Base-by-base conservation (phyloP, 1,140 invertebrate genomes). In the Zaprionus inermis region DNA sequence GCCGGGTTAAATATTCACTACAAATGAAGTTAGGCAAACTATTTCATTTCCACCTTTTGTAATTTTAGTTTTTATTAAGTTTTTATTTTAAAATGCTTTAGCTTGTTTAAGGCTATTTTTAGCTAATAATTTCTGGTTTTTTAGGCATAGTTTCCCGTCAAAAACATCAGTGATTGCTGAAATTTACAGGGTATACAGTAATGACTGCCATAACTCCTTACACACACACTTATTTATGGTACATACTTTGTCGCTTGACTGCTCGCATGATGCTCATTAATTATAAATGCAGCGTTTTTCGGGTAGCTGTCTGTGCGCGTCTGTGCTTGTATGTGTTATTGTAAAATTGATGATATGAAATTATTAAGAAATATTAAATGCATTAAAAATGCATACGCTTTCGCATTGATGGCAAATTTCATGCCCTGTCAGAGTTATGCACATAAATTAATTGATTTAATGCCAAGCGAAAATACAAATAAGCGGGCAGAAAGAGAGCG, bases 361-460 rank as follows among this genome's bases (percentile, higher is more conserved):
- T 46, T 44, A 41, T 59, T 36, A 60, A 72, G 41, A 68, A n/a
- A 54, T 61, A 71, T 69, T 69, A 58, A 64, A 78, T 74, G 56
- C 78, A 88, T 86, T 70, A 81, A 86, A 81, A 75, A 78, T 81
- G 64, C 71, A 78, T 77, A 76, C 72, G 51, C 54, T 36, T 57
- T 34, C 58, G 81, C 73, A 81, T 78, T 84, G 69, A 81, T 78
- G 70, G 61, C 61, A 55, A 52, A 74, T 70, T 81, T 81, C 66
- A 68, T 69, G 66, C 59, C 54, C 51, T 78, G 78, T 54, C 61
- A 78, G 61, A 61, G 63, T 75, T 81, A 86, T 81, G 82, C 70
- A 55, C 75, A 86, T 85, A 79, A 86, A 82, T 86, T 78, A 72
- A 86, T 72, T 76, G 65, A 72, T 81, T 82, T 67, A 76, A 81